These are phyloP conservation scores for Campylomormyrus numenius DNA, from an alignment of 2,113 vertebrate genomes.

Conservation along the genomic window DNA sequence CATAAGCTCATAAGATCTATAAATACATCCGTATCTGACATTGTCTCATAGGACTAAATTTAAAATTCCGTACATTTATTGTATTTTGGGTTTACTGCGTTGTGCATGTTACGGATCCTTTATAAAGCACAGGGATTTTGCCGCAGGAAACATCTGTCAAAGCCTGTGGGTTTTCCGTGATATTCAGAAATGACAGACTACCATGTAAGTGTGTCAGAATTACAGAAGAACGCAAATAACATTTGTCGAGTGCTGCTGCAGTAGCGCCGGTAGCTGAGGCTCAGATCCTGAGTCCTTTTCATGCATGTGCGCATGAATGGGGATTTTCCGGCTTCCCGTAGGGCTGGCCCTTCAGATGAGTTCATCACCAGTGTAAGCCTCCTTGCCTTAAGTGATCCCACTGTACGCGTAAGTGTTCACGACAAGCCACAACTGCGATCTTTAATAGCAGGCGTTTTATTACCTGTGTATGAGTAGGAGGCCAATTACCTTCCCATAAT, in stretches of 20 bases:
- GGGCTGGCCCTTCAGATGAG: neutral
- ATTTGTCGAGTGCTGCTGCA: neutral
- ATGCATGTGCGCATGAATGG: neutral
- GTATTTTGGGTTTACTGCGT: neutral
- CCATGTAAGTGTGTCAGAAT: neutral
- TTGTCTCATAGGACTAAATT: neutral
- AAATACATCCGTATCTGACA: neutral
- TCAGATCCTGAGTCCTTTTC: neutral
- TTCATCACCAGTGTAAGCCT: neutral
- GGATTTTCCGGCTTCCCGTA: neutral
- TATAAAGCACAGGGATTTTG: neutral
- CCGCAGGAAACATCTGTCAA: neutral
- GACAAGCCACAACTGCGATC: neutral
- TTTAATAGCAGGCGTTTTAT: neutral
- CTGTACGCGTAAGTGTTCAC: neutral
- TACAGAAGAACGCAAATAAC: neutral
- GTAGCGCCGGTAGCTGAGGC: neutral
- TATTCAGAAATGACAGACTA: neutral
- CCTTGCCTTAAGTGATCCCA: neutral
- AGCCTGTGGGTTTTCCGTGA: neutral
- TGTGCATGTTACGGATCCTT: neutral
- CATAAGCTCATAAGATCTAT: neutral
- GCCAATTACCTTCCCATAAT: neutral
- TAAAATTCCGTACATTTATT: neutral
- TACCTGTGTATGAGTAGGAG: neutral